Percentiles rank a stretch among this genome's conserved stretches.
These are phyloP conservation scores for Drosophila ohnishii DNA, from an alignment of 1,140 invertebrate species.

Conservation along the genomic window DNA sequence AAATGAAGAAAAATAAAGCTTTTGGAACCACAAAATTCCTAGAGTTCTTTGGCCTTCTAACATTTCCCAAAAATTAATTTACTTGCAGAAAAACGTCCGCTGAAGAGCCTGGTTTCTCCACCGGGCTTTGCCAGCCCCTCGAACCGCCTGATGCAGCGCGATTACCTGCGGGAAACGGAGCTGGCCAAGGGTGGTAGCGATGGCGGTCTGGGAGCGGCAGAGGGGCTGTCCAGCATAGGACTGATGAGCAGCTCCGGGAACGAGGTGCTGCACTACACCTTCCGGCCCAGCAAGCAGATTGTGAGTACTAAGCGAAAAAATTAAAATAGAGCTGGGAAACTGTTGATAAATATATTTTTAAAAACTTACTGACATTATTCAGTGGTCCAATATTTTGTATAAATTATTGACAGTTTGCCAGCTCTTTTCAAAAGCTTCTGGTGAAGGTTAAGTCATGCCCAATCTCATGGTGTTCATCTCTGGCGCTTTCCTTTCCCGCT, in stretches of 20 bases:
- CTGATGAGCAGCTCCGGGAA: constrained; percentile 72
- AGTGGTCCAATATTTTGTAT: background rate
- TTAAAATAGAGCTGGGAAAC: constrained; percentile 4
- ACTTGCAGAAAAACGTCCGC: constrained; percentile 76
- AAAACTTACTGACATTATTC: background rate
- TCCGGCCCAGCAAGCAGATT: constrained; percentile 83
- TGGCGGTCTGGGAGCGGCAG: constrained; percentile 28
- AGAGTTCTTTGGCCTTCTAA: background rate
- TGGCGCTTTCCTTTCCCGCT: constrained; percentile 5
- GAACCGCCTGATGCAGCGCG: constrained; percentile 75
- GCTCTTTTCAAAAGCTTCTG: constrained; percentile 14
- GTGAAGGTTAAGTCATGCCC: constrained; percentile 5
- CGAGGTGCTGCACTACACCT: constrained; percentile 82
- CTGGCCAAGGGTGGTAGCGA: constrained; percentile 49
- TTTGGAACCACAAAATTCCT: background rate
- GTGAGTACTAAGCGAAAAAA: constrained; percentile 58
- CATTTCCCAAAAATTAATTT: background rate
- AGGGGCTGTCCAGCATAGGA: constrained; percentile 56
- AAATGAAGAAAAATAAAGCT: background rate
- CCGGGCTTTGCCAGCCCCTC: constrained; percentile 80
- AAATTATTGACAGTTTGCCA: background rate
- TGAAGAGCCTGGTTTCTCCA: constrained; percentile 71
- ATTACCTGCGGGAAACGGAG: constrained; percentile 69
- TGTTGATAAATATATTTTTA: no score
- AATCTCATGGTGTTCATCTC: constrained; percentile 35